phyloP scores from a whole-genome alignment of 2,888 invertebrate genomes.

The Eupithecia subfuscata region DNA sequence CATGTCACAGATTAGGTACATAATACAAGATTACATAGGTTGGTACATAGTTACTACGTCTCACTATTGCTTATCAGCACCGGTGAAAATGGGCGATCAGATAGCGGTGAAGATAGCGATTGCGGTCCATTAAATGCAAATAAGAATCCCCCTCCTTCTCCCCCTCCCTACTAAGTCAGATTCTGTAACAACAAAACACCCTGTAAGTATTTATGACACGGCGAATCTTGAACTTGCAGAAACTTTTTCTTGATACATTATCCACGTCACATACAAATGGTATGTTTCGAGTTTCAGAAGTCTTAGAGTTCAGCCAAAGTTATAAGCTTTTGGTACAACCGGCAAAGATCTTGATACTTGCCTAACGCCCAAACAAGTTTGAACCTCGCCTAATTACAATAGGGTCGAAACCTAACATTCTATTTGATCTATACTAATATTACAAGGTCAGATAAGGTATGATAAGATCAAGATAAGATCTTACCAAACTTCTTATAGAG shows the following conservation, averaged over 20 bases:
- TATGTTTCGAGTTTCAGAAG: constrained; percentile 32
- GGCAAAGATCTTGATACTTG: constrained; percentile 4
- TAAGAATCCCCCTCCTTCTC: not conserved
- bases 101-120: no score
- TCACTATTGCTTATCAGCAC: no score
- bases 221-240: constrained; percentile 25
- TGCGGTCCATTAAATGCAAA: no score
- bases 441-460: no score
- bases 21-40: no score
- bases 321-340: constrained; percentile 23
- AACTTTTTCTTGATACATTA: constrained; percentile 41
- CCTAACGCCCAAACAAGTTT: not conserved
- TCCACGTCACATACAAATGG: constrained; percentile 43
- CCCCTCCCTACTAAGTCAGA: not conserved
- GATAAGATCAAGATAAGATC: no score
- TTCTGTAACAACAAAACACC: constrained; percentile 13
- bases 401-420: not conserved
- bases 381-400: not conserved
- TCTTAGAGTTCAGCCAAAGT: constrained; percentile 22
- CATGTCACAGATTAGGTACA: no score
- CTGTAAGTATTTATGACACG: constrained; percentile 16
- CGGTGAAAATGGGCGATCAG: not conserved
- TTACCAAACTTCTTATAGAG: no score
- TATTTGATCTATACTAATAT: no score
- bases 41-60: no score